These are phyloP conservation scores for Sminthurides aquaticus DNA, from an alignment of 2,888 invertebrate species.

Conservation along the genomic window DNA sequence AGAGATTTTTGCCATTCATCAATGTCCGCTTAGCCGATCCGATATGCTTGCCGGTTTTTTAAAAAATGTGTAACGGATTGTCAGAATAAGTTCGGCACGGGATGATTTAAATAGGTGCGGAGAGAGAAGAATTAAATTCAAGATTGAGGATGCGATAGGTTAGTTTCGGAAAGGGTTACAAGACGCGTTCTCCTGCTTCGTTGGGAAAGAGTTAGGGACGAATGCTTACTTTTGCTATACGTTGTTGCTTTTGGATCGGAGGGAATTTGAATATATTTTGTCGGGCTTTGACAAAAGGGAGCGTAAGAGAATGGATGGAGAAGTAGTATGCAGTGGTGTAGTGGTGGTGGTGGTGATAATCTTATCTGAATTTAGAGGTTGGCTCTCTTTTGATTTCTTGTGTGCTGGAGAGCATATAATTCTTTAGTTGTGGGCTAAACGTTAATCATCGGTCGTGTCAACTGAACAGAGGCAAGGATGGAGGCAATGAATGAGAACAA, in stretches of 20 bases:
- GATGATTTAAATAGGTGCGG: constrained; percentile 5
- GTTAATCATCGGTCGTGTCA: constrained; percentile 22
- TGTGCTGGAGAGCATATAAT: neutral
- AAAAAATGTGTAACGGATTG: neutral
- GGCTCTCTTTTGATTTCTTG: neutral
- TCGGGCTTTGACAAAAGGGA: no score
- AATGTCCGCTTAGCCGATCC: constrained; percentile 9
- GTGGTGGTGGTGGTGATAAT: neutral
- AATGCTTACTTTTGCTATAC: no score
- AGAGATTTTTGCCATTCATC: constrained; percentile 2
- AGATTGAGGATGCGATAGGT: neutral
- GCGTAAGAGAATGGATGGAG: no score
- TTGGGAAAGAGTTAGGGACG: no score
- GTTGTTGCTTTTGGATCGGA: no score
- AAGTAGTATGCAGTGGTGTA: no score
- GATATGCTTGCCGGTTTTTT: constrained; percentile 3
- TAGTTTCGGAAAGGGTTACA: neutral
- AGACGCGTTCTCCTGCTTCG: no score
- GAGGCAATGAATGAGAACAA: constrained; percentile 18
- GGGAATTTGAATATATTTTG: no score
- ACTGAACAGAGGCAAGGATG: constrained; percentile 12
- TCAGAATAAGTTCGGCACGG: constrained; percentile 6
- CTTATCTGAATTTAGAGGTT: neutral
- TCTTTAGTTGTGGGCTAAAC: constrained; percentile 1
- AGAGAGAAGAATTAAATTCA: neutral